Percentiles rank a stretch among this genome's conserved stretches.
Evolutionary conservation across 2,888 invertebrate genomes (phyloP).

Genomic region (Danaus chrysippus): DNA sequence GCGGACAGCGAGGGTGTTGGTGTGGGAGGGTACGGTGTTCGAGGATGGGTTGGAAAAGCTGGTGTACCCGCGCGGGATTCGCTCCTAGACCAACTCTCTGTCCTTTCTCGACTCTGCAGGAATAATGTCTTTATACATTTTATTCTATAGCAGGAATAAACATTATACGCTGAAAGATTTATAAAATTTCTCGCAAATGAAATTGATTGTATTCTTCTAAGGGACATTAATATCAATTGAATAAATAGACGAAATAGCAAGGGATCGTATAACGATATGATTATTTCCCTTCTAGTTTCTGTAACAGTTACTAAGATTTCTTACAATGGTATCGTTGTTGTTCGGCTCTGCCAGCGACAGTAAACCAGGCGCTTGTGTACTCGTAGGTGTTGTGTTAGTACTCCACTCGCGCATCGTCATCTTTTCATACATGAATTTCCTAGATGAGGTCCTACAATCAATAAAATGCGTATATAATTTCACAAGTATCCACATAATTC

Average conservation of each 20-base stretch:
- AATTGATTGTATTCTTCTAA: no score
- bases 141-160: background rate
- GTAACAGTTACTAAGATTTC: conserved; percentile 17
- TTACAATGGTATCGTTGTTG: conserved; percentile 58
- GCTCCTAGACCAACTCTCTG: conserved; percentile 83
- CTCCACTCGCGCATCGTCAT: conserved; percentile 76
- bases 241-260: no score
- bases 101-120: conserved; percentile 77
- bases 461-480: conserved; percentile 10
- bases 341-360: conserved; percentile 68
- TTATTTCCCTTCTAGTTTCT: no score
- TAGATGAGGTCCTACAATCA: conserved; percentile 68
- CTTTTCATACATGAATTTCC: conserved; percentile 76
- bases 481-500: conserved; percentile 17
- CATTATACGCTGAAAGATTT: no score
- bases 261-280: no score
- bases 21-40: conserved; percentile 91
- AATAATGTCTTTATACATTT: background rate
- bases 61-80: conserved; percentile 91
- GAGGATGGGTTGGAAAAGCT: conserved; percentile 94
- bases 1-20: conserved; percentile 82
- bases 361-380: conserved; percentile 64
- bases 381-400: conserved; percentile 56
- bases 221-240: no score
- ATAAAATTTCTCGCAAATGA: no score